Evolutionary conservation across 2,113 vertebrate species (phyloP).

Genomic region (Indicator maculatus): DNA sequence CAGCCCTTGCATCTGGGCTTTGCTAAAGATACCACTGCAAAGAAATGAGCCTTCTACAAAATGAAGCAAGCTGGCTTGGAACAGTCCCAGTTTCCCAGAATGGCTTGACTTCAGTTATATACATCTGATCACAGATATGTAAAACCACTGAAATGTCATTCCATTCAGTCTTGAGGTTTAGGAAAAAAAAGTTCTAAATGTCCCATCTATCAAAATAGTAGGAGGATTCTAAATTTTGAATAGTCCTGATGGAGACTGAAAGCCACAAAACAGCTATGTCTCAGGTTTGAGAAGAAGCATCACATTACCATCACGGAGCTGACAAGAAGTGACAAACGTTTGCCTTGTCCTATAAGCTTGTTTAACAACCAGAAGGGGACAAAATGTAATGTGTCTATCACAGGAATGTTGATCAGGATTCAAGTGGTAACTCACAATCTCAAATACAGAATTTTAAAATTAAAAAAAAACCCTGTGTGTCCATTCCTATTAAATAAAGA

Average conservation of each 20-base stretch:
- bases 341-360: conserved; percentile 17
- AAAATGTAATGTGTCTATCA: conserved; percentile 47
- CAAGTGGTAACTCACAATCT: conserved; percentile 8
- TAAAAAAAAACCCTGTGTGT: neutral
- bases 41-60: neutral
- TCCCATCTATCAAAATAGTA: conserved; percentile 25
- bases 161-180: neutral
- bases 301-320: conserved; percentile 10
- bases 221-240: conserved; percentile 30
- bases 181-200: neutral
- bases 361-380: conserved; percentile 49
- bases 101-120: neutral
- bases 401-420: neutral
- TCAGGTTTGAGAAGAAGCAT: conserved; percentile 12
- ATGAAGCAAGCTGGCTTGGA: neutral
- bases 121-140: neutral
- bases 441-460: conserved; percentile 43
- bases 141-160: conserved; percentile 9
- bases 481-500: conserved; percentile 54
- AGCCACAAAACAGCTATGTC: neutral
- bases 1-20: neutral
- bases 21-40: neutral
- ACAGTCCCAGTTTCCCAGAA: neutral
- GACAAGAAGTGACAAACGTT: conserved; percentile 63
- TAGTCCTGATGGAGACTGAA: conserved; percentile 37